These are phyloP conservation scores for Psittacara wagleri DNA, from an alignment of 2,113 vertebrate species.

Conservation along the genomic window DNA sequence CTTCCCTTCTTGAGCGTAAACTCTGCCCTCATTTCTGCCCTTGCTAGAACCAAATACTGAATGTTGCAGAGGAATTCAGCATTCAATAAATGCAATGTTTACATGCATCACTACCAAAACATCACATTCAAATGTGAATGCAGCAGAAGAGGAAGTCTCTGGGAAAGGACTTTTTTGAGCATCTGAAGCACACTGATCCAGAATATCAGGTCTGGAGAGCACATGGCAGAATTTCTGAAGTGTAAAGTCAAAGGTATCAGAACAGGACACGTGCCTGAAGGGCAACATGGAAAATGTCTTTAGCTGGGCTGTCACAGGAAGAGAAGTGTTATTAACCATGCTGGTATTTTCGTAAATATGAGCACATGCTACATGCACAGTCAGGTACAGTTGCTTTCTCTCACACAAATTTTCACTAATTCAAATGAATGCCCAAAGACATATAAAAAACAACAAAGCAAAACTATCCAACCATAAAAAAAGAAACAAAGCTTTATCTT, in stretches of 20 bases:
- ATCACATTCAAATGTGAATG: neutral
- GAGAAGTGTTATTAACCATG: neutral
- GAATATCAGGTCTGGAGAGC: neutral
- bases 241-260: neutral
- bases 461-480: neutral
- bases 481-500: neutral
- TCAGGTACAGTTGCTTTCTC: neutral
- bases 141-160: neutral
- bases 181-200: neutral
- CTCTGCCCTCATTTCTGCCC: neutral
- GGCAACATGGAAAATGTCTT: neutral
- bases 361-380: neutral
- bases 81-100: neutral
- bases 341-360: neutral
- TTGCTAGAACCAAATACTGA: neutral
- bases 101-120: neutral
- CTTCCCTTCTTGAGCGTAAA: neutral
- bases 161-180: neutral
- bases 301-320: neutral
- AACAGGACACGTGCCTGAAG: neutral
- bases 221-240: neutral
- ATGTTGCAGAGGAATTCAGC: neutral
- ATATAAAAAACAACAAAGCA: neutral
- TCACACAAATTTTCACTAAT: neutral
- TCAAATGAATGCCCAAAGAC: neutral